Conservation (phyloP, 2,113 vertebrate species). For the Carlito syrichta region DNA sequence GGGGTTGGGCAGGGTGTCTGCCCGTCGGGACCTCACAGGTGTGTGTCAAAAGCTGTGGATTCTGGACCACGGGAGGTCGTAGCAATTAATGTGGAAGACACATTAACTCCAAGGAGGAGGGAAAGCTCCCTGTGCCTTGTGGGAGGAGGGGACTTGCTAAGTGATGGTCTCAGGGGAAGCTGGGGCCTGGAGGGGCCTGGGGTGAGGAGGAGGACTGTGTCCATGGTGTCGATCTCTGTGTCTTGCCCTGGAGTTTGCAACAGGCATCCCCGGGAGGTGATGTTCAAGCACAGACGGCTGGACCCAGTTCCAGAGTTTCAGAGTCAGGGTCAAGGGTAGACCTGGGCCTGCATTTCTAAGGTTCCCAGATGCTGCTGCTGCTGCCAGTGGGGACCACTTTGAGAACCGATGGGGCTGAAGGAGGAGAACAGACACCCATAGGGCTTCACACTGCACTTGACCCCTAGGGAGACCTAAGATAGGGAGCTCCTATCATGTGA, state of each 20-base stretch:
- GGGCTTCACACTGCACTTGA: background rate
- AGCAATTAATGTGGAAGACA: rapidly evolving
- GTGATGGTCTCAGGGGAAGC: background rate
- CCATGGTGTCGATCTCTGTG: rapidly evolving
- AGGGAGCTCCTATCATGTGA: background rate
- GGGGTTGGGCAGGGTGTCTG: background rate
- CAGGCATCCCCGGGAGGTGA: background rate
- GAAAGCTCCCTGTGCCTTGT: background rate
- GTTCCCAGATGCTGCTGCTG: background rate
- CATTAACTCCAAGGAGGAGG: too few species aligned
- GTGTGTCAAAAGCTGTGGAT: background rate
- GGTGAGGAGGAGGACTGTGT: too few species aligned
- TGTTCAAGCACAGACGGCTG: rapidly evolving
- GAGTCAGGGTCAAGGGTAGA: background rate
- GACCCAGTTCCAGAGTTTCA: background rate
- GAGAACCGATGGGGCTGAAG: background rate
- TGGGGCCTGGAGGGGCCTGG: background rate
- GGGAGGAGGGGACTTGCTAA: background rate
- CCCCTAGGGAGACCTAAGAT: too few species aligned
- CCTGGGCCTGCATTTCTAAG: background rate
- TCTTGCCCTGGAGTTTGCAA: rapidly evolving
- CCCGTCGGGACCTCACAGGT: background rate
- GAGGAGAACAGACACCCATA: rapidly evolving
- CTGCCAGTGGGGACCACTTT: background rate
- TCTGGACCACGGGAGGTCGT: background rate